Evolutionary conservation across 1,140 invertebrate genomes (phyloP).

Genomic region (Drosophila kikkawai): DNA sequence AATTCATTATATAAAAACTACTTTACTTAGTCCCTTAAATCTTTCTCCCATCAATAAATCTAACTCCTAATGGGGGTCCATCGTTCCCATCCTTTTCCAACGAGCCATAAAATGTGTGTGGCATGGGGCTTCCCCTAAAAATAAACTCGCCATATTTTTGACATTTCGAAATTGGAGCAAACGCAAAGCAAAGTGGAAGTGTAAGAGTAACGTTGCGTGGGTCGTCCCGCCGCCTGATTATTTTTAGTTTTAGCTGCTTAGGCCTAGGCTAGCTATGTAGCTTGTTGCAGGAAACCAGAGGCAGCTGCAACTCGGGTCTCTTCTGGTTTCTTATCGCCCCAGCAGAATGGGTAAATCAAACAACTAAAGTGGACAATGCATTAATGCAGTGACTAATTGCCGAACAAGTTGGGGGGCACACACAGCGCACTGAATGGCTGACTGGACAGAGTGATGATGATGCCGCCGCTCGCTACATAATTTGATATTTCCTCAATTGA

Average conservation of each 20-base stretch:
- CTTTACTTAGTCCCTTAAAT: background rate
- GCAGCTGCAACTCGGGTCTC: constrained; percentile 1
- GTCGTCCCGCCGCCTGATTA: constrained; percentile 52
- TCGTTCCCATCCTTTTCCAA: constrained; percentile 5
- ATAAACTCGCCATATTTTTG: constrained; percentile 56
- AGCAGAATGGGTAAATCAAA: constrained; percentile 21
- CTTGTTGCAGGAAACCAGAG: constrained; percentile 43
- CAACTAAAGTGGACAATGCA: constrained; percentile 21
- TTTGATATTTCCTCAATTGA: constrained; percentile 82
- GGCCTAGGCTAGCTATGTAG: background rate
- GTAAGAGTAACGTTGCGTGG: constrained; percentile 61
- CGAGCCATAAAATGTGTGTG: constrained; percentile 18
- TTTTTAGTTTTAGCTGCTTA: constrained; percentile 48
- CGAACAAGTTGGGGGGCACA: constrained; percentile 44
- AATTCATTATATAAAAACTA: background rate
- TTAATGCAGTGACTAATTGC: constrained; percentile 67
- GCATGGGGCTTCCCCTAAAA: constrained; percentile 27
- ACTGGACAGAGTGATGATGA: constrained; percentile 38
- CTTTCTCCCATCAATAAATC: background rate
- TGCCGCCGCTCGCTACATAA: constrained; percentile 46
- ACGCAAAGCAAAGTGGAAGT: constrained; percentile 15
- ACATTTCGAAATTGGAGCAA: constrained; percentile 76
- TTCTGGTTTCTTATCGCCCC: constrained; percentile 13
- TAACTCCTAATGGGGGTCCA: constrained; percentile 22
- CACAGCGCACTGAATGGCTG: constrained; percentile 47